Base-by-base conservation (phyloP, 2,797 vertebrate genomes). In the Poecilia picta region DNA sequence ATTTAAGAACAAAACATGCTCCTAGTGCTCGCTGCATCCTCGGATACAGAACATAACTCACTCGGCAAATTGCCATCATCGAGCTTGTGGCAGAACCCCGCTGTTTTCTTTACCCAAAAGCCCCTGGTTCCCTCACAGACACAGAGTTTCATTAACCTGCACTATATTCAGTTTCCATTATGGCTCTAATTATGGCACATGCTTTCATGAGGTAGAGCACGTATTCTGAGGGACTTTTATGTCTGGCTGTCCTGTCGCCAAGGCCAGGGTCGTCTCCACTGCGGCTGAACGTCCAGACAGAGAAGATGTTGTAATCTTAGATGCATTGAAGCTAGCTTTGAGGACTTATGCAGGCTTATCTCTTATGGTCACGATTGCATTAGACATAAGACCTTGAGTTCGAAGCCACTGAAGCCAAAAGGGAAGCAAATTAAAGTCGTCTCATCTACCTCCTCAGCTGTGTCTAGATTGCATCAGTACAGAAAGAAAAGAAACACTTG, bases 171-270 rank as follows among this genome's bases (percentile, higher is more conserved):
- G 94, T 90, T 84, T 85, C 94, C 93, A 95, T 96, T 94, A 96
- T 96, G 91, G 95, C 94, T 94, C 93, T 96, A 95, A 96, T 96
- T 95, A 96, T 95, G 95, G 95, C 91, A 87, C 93, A 91, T 76
- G 88, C 92, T 92, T 88, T 86, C 89, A 90, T 92, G 92, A 94
- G 87, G 93, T 95, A 94, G 86, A 82, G 86, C 87, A 87, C 78
- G 75, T 85, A 75, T 89, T 93, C 87, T 89, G 68, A 51, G 88
- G 90, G 91, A 90, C 92, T 90, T 88, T 92, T 84, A 93, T 87
- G 92, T 93, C 86, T 84, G 66, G 82, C 91, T 85, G 88, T 88
- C 92, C 91, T 92, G 92, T 95, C 92, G 72, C 90, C 87, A 81
- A 91, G 91, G 89, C 91, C 89, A 23, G 92, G 93, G 95, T 96